These are phyloP conservation scores for Datnioides undecimradiatus DNA, from an alignment of 2,113 vertebrate species.

Conservation along the genomic window DNA sequence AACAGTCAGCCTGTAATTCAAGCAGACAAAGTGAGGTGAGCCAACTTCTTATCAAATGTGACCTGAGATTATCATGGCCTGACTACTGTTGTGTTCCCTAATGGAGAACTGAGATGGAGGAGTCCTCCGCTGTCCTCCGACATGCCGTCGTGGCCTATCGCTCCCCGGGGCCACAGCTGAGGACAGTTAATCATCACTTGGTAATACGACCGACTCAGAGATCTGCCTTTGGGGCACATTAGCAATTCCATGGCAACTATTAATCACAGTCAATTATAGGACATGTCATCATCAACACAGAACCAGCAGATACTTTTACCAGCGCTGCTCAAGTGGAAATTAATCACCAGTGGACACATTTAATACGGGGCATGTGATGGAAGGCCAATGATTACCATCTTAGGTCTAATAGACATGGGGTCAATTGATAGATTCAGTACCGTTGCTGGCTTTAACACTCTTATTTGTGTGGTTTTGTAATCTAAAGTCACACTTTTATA, in stretches of 20 bases:
- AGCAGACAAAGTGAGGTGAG: constrained; percentile 32
- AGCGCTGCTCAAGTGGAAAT: constrained; percentile 45
- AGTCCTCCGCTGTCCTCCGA: constrained; percentile 52
- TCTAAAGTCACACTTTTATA: constrained; percentile 16
- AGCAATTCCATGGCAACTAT: constrained; percentile 68
- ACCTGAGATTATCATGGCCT: constrained; percentile 12
- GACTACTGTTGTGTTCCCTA: constrained; percentile 36
- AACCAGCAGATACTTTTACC: constrained; percentile 52
- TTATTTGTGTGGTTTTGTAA: constrained; percentile 16
- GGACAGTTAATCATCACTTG: constrained; percentile 73
- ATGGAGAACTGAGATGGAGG: constrained; percentile 48
- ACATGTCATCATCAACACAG: constrained; percentile 63
- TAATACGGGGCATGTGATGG: constrained; percentile 18
- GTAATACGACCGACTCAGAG: constrained; percentile 57
- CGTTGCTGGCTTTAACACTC: not conserved
- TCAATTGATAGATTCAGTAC: not conserved
- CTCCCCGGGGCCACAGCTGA: constrained; percentile 16
- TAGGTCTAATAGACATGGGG: constrained; percentile 25
- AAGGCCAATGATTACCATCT: constrained; percentile 18
- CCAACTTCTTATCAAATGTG: constrained; percentile 32
- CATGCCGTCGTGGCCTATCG: constrained; percentile 52
- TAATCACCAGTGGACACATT: constrained; percentile 46
- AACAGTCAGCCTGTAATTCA: constrained; percentile 3
- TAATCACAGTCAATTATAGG: constrained; percentile 74
- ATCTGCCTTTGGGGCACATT: constrained; percentile 68